Percentiles rank a stretch among this genome's conserved stretches.
phyloP scores from a whole-genome alignment of 2,113 vertebrate genomes.

The Pollimyrus isidori region DNA sequence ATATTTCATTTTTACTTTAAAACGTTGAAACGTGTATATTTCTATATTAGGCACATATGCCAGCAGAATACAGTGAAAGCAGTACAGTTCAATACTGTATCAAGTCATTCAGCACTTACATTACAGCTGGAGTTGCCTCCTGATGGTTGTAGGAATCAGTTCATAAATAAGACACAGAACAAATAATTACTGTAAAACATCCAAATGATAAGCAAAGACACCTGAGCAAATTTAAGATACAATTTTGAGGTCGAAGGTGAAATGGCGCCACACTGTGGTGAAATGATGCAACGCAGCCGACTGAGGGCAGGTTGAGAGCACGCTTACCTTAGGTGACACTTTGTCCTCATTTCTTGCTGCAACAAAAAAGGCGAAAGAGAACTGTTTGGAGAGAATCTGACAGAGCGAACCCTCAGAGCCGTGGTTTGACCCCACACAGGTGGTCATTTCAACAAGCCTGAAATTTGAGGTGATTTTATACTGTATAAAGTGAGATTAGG shows the following conservation, averaged over 20 bases:
- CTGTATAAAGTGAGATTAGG: not conserved
- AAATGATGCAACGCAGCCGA: not conserved
- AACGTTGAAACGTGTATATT: not conserved
- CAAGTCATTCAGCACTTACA: not conserved
- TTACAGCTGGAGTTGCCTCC: not conserved
- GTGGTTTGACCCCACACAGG: not conserved
- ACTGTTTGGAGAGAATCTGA: not conserved
- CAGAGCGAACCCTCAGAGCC: not conserved
- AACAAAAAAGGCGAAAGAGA: not conserved
- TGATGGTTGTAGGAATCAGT: not conserved
- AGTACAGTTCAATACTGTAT: not conserved
- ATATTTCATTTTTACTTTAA: not conserved
- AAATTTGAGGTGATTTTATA: not conserved
- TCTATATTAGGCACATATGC: not conserved
- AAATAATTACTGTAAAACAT: not conserved
- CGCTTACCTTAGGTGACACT: not conserved
- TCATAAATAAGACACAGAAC: not conserved
- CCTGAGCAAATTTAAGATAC: not conserved
- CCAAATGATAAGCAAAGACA: not conserved
- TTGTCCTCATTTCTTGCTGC: not conserved
- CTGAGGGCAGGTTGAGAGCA: not conserved
- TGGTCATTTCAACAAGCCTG: not conserved
- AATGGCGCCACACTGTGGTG: conserved; percentile 13
- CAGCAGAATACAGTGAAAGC: not conserved
- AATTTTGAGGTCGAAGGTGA: not conserved